These are phyloP conservation scores for Malacoraja senta DNA, from an alignment of 2,797 vertebrate genomes.

Conservation along the genomic window DNA sequence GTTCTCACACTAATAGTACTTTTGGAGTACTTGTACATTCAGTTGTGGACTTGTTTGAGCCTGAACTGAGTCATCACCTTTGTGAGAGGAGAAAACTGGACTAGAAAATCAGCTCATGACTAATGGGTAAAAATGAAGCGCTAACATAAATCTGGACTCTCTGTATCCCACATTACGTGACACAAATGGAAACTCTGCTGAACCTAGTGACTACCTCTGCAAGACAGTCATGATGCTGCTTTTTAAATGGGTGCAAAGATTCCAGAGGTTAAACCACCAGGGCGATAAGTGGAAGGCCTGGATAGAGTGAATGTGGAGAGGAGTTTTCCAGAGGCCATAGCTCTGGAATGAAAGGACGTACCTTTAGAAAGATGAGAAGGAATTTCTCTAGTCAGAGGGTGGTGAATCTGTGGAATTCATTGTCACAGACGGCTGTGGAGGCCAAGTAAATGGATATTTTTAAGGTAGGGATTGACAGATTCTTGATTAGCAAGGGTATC, in stretches of 20 bases:
- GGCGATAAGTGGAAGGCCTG: too few relatives aligned
- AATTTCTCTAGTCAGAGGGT: too few relatives aligned
- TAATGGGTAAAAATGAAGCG: neutral
- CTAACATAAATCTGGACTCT: neutral
- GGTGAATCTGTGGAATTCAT: too few relatives aligned
- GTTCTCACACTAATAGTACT: neutral
- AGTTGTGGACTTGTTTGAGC: neutral
- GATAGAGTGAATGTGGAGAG: too few relatives aligned
- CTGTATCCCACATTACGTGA: neutral
- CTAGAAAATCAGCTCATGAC: neutral
- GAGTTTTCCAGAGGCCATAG: too few relatives aligned
- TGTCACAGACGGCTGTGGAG: too few relatives aligned
- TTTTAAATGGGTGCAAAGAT: neutral
- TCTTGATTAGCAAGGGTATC: too few relatives aligned
- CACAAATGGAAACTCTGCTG: neutral
- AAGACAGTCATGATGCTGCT: neutral
- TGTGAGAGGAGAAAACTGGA: neutral
- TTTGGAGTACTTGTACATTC: neutral
- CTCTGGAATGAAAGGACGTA: too few relatives aligned
- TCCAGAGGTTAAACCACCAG: neutral
- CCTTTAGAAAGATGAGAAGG: too few relatives aligned
- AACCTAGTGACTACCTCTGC: neutral
- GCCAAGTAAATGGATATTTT: too few relatives aligned
- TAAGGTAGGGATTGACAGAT: too few relatives aligned
- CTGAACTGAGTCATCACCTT: neutral